Percentiles rank a stretch among this genome's conserved stretches.
Conservation (phyloP, 2,888 invertebrate species). For the Dione juno region DNA sequence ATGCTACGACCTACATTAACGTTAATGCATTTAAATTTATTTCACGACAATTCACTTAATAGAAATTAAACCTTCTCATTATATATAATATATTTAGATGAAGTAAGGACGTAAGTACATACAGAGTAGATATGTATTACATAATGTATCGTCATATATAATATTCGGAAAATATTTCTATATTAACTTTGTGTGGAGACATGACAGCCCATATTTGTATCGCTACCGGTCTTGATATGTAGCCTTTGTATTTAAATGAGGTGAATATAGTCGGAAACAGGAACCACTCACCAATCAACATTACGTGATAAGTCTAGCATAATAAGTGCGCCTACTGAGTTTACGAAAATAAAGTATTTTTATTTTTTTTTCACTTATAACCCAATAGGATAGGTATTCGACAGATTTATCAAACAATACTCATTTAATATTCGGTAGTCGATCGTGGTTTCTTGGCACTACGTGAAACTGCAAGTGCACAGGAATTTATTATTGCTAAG, state of each 20-base stretch:
- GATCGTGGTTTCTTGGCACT: conserved; percentile 75
- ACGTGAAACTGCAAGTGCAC: conserved; percentile 82
- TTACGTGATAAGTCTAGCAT: conserved; percentile 52
- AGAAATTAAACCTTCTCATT: background rate
- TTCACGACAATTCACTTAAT: background rate
- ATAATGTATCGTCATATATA: background rate
- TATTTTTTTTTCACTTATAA: background rate
- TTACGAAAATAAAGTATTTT: background rate
- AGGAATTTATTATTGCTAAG: conserved; percentile 77
- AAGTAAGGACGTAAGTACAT: background rate
- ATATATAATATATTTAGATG: background rate
- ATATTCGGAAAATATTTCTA: conserved; percentile 11
- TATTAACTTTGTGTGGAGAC: conserved; percentile 40
- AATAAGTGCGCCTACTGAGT: conserved; percentile 31
- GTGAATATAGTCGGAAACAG: conserved; percentile 69
- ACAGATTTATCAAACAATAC: conserved; percentile 56
- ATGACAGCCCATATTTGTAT: conserved; percentile 46
- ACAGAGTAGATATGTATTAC: background rate
- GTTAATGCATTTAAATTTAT: background rate
- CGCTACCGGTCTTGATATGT: conserved; percentile 57
- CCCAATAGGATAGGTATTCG: conserved; percentile 18
- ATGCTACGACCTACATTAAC: background rate
- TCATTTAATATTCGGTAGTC: conserved; percentile 76
- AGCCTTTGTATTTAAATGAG: conserved; percentile 73
- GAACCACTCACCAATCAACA: conserved; percentile 60